Conservation (phyloP, 2,797 vertebrate genomes). For the Eospalax fontanierii region DNA sequence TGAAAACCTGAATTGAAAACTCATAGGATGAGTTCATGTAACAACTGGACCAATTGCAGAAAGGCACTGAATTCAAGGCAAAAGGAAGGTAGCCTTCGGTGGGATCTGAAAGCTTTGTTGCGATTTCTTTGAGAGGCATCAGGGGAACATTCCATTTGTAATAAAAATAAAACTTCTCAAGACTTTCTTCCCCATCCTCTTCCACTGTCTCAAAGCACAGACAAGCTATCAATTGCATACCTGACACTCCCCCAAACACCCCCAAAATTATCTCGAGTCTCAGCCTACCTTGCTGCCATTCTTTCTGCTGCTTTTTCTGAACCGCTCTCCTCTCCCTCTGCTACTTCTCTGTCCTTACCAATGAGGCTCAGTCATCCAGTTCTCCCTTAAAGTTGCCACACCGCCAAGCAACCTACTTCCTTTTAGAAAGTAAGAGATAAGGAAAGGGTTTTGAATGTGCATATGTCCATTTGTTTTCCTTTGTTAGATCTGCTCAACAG, state of each 20-base stretch:
- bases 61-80: background rate
- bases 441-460: background rate
- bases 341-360: background rate
- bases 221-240: background rate
- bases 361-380: background rate
- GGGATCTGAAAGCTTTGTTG: background rate
- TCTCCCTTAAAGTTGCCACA: background rate
- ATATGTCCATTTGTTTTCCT: background rate
- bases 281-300: background rate
- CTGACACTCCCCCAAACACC: background rate
- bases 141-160: background rate
- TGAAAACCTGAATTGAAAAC: background rate
- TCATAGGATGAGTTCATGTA: background rate
- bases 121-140: background rate
- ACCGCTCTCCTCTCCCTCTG: background rate
- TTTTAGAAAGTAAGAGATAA: background rate
- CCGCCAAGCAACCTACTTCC: background rate
- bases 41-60: background rate
- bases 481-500: background rate
- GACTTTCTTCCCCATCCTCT: background rate
- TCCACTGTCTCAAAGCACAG: background rate
- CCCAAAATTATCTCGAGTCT: background rate
- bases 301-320: background rate
- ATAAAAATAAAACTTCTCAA: constrained; percentile 34
- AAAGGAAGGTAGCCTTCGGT: background rate